Percentiles rank a stretch among this genome's conserved stretches.
Evolutionary conservation across 2,113 vertebrate species (phyloP).

Genomic region (Arvicanthis niloticus): DNA sequence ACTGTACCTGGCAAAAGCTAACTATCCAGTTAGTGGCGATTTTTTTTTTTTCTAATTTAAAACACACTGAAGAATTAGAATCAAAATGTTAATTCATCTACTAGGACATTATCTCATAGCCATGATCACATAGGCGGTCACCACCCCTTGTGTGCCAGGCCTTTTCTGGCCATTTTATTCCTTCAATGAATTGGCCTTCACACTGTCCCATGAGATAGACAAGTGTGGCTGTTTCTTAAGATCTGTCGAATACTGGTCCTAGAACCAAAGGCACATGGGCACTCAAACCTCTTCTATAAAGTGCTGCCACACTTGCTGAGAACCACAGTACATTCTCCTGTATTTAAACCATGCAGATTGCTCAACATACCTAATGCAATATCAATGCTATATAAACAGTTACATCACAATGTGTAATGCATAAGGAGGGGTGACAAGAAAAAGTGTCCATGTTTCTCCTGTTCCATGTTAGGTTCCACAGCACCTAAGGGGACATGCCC

Average conservation of each 20-base stretch:
- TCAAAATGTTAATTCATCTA: neutral
- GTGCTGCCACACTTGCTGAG: neutral
- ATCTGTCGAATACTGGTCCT: neutral
- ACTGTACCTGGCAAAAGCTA: neutral
- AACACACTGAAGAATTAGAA: neutral
- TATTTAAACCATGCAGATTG: neutral
- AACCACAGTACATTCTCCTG: neutral
- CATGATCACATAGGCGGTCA: accelerated
- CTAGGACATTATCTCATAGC: neutral
- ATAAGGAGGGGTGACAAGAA: neutral
- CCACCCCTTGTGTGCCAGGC: neutral
- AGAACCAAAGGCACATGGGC: no score
- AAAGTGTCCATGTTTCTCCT: neutral
- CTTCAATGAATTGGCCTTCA: neutral
- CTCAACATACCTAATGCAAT: no score
- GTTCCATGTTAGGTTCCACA: neutral
- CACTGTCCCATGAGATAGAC: neutral
- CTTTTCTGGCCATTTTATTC: neutral
- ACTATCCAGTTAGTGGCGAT: neutral
- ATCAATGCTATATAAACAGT: neutral
- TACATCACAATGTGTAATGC: neutral
- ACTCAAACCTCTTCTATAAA: neutral
- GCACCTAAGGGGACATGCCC: neutral
- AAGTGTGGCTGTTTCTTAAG: neutral
- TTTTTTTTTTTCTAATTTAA: neutral